Evolutionary conservation across 2,888 invertebrate species (phyloP).

Genomic region (Heliconius sara): DNA sequence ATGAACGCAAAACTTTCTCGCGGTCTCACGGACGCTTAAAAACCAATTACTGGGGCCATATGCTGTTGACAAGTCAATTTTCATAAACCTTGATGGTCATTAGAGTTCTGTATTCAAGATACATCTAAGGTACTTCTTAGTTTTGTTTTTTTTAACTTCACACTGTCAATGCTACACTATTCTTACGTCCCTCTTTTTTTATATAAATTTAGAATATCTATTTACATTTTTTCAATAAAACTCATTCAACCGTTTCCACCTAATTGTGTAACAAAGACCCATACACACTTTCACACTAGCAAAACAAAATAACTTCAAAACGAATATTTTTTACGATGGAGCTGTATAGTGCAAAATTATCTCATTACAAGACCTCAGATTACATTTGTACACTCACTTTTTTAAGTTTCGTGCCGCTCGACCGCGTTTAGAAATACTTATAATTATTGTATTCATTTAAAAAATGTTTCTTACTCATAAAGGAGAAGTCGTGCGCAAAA

Average conservation of each 20-base stretch:
- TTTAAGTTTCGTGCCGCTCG: background rate
- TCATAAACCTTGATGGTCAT: background rate
- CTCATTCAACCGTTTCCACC: slow-evolving; percentile 2
- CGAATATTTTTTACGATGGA: too few relatives aligned
- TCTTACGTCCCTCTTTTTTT: too few relatives aligned
- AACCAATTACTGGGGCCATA: background rate
- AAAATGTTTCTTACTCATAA: too few relatives aligned
- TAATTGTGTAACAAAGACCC: background rate
- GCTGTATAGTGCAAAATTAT: too few relatives aligned
- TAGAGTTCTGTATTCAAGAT: background rate
- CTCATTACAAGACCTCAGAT: background rate
- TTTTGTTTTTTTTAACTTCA: too few relatives aligned
- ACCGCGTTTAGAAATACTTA: background rate
- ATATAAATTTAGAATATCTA: too few relatives aligned
- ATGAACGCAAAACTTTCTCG: slow-evolving; percentile 4
- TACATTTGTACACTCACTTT: slow-evolving; percentile 3
- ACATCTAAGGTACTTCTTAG: too few relatives aligned
- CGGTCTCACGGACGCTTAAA: background rate
- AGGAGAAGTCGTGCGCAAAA: too few relatives aligned
- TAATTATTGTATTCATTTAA: too few relatives aligned
- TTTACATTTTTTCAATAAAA: too few relatives aligned
- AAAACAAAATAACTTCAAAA: too few relatives aligned
- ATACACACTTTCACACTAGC: background rate
- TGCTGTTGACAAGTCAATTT: slow-evolving; percentile 11
- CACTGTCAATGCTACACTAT: too few relatives aligned